These are phyloP conservation scores for Genyomyrus donnyi DNA, from an alignment of 2,113 vertebrate genomes.

Conservation along the genomic window DNA sequence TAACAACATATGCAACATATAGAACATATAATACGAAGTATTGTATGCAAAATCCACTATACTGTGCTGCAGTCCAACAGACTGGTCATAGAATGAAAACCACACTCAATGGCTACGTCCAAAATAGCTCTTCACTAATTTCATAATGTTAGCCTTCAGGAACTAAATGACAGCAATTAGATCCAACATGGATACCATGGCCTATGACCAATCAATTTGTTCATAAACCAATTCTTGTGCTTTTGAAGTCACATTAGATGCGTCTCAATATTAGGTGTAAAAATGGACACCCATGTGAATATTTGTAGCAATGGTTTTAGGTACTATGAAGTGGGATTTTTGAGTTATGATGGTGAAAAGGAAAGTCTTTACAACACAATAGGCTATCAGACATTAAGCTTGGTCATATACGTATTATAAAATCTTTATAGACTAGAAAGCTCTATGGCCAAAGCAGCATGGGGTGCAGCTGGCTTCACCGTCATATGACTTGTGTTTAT, in stretches of 20 bases:
- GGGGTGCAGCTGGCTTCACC: neutral
- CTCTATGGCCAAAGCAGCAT: neutral
- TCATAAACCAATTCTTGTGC: neutral
- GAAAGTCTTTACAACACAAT: neutral
- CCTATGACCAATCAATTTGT: neutral
- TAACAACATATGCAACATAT: neutral
- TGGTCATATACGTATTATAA: neutral
- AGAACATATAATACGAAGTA: neutral
- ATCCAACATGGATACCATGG: neutral
- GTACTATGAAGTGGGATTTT: neutral
- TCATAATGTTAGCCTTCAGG: neutral
- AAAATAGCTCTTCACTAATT: neutral
- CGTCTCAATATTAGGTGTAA: neutral
- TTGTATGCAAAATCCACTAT: neutral
- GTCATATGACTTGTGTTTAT: conserved; percentile 2
- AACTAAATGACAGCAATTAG: neutral
- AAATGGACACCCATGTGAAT: neutral
- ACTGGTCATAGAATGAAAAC: neutral
- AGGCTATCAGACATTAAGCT: neutral
- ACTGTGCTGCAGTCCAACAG: neutral
- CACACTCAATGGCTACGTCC: neutral
- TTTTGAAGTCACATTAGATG: neutral
- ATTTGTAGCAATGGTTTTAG: neutral
- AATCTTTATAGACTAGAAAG: neutral
- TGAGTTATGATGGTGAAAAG: neutral